A percentile compares a stretch with the other conserved stretches of the same genome.
These are phyloP conservation scores for Xestia ashworthii DNA, from an alignment of 2,888 invertebrate genomes.

Conservation along the genomic window DNA sequence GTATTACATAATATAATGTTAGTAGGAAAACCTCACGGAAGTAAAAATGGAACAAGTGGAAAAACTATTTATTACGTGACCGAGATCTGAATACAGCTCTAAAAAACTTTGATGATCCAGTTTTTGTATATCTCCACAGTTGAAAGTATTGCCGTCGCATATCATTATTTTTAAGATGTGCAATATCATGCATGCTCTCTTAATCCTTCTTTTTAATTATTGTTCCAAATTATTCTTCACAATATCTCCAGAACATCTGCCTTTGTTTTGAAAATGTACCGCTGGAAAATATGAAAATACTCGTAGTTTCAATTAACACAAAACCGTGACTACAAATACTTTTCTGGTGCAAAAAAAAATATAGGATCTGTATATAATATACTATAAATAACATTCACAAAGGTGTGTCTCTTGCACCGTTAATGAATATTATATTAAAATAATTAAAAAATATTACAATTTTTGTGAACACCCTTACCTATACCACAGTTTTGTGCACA, in stretches of 20 bases:
- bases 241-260: constrained; percentile 42
- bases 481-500: constrained; percentile 77
- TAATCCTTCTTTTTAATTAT: not conserved
- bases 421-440: constrained; percentile 4
- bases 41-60: constrained; percentile 51
- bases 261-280: constrained; percentile 40
- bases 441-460: constrained; percentile 3
- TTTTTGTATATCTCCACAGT: constrained; percentile 20
- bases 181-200: constrained; percentile 1
- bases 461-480: constrained; percentile 63
- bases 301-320: not conserved
- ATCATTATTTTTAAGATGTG: constrained; percentile 22
- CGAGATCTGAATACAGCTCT: constrained; percentile 50
- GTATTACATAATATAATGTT: constrained; percentile 30
- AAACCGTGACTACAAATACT: not conserved
- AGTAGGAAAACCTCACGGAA: constrained; percentile 41
- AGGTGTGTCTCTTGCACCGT: not conserved
- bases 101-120: constrained; percentile 37
- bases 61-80: constrained; percentile 63
- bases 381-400: constrained; percentile 1
- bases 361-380: constrained; percentile 3
- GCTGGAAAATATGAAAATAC: constrained; percentile 43
- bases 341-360: not conserved
- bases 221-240: constrained; percentile 14
- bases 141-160: not conserved